Evolutionary conservation across 2,113 vertebrate species (phyloP).

Genomic region (Lathamus discolor): DNA sequence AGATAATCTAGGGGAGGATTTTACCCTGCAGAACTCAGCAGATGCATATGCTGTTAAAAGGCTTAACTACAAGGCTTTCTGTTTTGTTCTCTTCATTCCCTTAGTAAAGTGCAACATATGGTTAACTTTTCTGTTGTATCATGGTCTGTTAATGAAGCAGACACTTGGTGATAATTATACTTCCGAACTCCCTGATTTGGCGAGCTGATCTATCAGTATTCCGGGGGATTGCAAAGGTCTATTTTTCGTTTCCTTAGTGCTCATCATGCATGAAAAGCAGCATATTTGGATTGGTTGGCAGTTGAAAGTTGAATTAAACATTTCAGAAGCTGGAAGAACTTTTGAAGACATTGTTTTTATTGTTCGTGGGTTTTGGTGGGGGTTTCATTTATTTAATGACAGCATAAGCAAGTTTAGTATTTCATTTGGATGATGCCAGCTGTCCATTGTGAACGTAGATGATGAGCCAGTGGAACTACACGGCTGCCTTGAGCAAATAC

Average conservation of each 20-base stretch:
- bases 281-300: conserved; percentile 49
- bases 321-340: conserved; percentile 50
- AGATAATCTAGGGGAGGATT: neutral
- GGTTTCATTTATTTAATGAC: conserved; percentile 5
- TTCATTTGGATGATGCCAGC: conserved; percentile 66
- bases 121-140: neutral
- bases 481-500: conserved; percentile 15
- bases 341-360: conserved; percentile 27
- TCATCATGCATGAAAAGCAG: conserved; percentile 5
- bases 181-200: neutral
- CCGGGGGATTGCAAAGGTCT: neutral
- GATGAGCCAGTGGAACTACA: conserved; percentile 47
- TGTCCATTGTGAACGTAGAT: conserved; percentile 68
- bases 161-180: neutral
- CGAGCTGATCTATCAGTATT: conserved; percentile 27
- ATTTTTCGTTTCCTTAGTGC: conserved; percentile 36
- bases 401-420: conserved; percentile 59
- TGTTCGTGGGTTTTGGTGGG: neutral
- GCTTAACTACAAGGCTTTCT: neutral
- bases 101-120: neutral
- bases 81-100: neutral
- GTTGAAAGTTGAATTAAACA: conserved; percentile 60
- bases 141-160: neutral
- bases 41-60: neutral
- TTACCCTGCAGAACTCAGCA: neutral